Percentiles rank a stretch among this genome's conserved stretches.
These are phyloP conservation scores for Watersipora subatra DNA, from an alignment of 1,140 invertebrate genomes.

Conservation along the genomic window DNA sequence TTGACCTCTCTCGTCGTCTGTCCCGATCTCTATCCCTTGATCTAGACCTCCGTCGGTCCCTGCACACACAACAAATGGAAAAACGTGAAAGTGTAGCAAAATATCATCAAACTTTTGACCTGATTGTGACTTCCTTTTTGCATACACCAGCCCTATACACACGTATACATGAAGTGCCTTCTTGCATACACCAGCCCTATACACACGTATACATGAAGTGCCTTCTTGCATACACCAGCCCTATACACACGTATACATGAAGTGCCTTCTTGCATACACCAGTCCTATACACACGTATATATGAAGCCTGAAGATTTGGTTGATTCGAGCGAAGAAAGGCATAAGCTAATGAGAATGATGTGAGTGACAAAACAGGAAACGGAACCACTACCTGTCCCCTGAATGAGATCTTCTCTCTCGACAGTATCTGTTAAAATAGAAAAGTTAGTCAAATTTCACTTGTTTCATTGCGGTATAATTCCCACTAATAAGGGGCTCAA, in stretches of 20 bases:
- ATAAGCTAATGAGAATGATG: no score
- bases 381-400: no score
- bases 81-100: conserved; percentile 6
- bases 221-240: background rate
- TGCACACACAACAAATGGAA: conserved; percentile 12
- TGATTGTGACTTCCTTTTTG: background rate
- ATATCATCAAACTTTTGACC: background rate
- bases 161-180: no score
- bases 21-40: conserved; percentile 45
- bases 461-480: no score
- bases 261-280: background rate
- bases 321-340: no score
- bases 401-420: no score
- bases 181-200: background rate
- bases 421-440: no score
- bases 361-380: no score
- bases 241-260: background rate
- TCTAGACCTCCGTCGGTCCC: conserved; percentile 30
- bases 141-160: background rate
- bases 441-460: no score
- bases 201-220: no score
- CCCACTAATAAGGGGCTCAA: no score
- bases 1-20: conserved; percentile 45
- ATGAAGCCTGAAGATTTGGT: no score
- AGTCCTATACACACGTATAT: background rate